phyloP scores from a whole-genome alignment of 2,797 vertebrate species.

The Xenentodon cancila region DNA sequence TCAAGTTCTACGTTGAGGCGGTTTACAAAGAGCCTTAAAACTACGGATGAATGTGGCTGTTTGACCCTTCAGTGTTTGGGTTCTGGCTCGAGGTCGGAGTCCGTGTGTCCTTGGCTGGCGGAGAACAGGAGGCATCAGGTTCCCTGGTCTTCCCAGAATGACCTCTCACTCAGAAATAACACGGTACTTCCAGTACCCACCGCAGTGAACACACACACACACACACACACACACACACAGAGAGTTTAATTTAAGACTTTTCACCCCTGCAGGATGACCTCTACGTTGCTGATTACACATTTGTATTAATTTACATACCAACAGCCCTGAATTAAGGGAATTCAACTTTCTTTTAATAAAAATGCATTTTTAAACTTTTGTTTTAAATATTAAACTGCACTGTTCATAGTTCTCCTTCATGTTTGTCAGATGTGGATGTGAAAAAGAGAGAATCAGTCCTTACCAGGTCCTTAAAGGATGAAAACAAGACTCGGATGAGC shows the following conservation, averaged over 20 bases:
- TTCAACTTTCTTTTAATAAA: too few relatives aligned
- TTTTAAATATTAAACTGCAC: too few relatives aligned
- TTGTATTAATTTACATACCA: too few relatives aligned
- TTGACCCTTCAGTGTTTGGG: background rate
- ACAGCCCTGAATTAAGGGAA: too few relatives aligned
- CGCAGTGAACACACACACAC: background rate
- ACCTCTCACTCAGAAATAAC: conserved; percentile 64
- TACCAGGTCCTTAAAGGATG: too few relatives aligned
- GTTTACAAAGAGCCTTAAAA: background rate
- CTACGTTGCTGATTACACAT: background rate
- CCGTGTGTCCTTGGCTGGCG: conserved; percentile 21
- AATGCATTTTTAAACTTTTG: too few relatives aligned
- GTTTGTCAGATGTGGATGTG: too few relatives aligned
- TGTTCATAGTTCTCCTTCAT: too few relatives aligned
- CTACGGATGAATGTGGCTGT: background rate
- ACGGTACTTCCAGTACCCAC: conserved; percentile 28
- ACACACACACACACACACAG: too few relatives aligned
- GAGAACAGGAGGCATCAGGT: conserved; percentile 50
- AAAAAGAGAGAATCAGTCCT: too few relatives aligned
- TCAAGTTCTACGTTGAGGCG: too few relatives aligned
- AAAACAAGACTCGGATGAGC: too few relatives aligned
- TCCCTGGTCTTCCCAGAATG: conserved; percentile 59
- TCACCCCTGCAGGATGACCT: conserved; percentile 12
- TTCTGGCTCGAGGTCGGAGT: background rate
- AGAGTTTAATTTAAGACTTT: conserved; percentile 48